Base-by-base conservation (phyloP, 2,113 vertebrate genomes). In the Spermophilus dauricus region DNA sequence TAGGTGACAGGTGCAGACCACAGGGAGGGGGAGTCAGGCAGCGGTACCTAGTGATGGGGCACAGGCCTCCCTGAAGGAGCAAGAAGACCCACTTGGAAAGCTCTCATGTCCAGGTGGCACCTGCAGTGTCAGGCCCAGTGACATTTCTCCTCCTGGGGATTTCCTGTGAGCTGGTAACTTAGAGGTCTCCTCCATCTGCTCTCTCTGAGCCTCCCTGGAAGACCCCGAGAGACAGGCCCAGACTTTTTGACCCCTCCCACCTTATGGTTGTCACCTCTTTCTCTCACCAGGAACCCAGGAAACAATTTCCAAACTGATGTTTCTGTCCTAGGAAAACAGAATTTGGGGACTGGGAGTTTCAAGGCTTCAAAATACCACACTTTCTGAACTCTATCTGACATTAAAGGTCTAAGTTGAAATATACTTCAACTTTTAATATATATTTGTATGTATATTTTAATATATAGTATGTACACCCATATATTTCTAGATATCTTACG, bases 221-320 rank as follows among this genome's bases (percentile, higher is more conserved):
- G 8, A 34, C 8, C 51, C 51, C 13, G 0, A 2, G 13, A 53
- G 69, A 82, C 9, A 1, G 3, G 20, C 28, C 3, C 0, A 42
- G 77, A 13, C 10, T 17, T 4, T 14, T 22, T 20, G 4, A 17
- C 6, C 1, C 18, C 24, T 86, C 42, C 17, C 5, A 45, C 18
- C 28, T 42, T 20, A 34, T 11, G 17, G 30, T 17, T 53, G 45
- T 30, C 42, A 17, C 12, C 8, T 58, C 34, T 61, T 42, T 37
- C 24, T 95, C 75, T 42, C 14, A 45, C 5, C 56, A 45, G 34
- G 9, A 61, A 26, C 34, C 0, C 1, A n/a, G 48, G 69, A 63
- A 45, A 24, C 26, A 65, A 45, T 37, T 77, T 39, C 10, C 34
- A 56, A n/a, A 65, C 26, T 17, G 51, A 53, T 22, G n/a, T 77